These are phyloP conservation scores for Dasypolia templi DNA, from an alignment of 2,888 invertebrate species.

Conservation along the genomic window DNA sequence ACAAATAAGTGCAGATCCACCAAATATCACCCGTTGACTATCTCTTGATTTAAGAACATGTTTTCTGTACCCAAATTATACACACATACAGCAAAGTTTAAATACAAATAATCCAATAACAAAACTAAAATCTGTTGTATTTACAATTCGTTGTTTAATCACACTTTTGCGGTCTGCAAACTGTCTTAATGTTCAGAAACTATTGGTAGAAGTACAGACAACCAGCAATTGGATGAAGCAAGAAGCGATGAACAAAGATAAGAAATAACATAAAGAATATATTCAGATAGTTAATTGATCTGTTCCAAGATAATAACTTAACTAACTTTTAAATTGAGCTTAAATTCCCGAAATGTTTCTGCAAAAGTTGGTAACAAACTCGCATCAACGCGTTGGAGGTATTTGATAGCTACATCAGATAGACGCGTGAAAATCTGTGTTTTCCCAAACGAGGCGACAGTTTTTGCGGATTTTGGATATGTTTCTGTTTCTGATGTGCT, in stretches of 20 bases:
- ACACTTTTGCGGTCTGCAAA: conserved; percentile 34
- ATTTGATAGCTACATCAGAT: conserved; percentile 44
- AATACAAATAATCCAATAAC: conserved; percentile 28
- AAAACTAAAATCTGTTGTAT: conserved; percentile 49
- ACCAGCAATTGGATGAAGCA: conserved; percentile 43
- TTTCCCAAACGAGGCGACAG: conserved; percentile 24
- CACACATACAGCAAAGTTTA: conserved; percentile 9
- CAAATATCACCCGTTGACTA: background rate
- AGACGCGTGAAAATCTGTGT: conserved; percentile 24
- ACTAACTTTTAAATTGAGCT: conserved; percentile 53
- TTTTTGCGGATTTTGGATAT: background rate
- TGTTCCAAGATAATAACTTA: conserved; percentile 48
- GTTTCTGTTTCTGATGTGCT: conserved; percentile 3
- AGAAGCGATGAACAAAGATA: conserved; percentile 33
- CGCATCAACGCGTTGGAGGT: conserved; percentile 21
- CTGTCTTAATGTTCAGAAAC: conserved; percentile 40
- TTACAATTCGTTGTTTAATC: conserved; percentile 42
- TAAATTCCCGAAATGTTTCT: conserved; percentile 51
- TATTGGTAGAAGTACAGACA: conserved; percentile 39
- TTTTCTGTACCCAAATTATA: background rate
- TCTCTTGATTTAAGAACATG: background rate
- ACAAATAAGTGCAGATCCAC: background rate
- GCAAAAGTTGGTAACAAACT: conserved; percentile 49
- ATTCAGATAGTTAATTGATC: conserved; percentile 48
- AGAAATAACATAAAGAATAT: conserved; percentile 44